These are phyloP conservation scores for Phycodurus eques DNA, from an alignment of 2,113 vertebrate genomes.

Conservation along the genomic window DNA sequence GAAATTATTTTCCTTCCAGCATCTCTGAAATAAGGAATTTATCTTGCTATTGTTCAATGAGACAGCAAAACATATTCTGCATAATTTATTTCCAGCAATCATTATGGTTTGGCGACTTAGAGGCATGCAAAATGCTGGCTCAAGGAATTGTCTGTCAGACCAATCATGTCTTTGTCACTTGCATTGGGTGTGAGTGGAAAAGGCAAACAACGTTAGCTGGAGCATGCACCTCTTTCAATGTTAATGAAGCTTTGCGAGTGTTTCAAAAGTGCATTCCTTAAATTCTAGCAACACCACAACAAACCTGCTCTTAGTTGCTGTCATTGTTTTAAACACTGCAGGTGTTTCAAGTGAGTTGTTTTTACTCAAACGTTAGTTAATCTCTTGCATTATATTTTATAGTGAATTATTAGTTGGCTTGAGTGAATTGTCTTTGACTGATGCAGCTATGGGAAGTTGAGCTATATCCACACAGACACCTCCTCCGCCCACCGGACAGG, in stretches of 20 bases:
- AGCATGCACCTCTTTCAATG: constrained; percentile 50
- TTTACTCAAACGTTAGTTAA: neutral
- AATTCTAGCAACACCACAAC: neutral
- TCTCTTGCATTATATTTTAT: neutral
- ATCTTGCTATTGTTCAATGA: constrained; percentile 39
- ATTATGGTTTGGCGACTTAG: constrained; percentile 35
- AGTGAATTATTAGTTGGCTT: neutral
- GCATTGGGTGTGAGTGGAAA: constrained; percentile 47
- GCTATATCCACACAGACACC: too few species aligned
- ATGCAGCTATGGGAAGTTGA: too few species aligned
- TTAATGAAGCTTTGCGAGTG: constrained; percentile 43
- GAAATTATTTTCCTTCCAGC: constrained; percentile 35
- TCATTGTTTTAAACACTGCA: neutral
- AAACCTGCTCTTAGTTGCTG: neutral
- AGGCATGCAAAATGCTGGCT: constrained; percentile 27
- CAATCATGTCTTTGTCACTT: constrained; percentile 57
- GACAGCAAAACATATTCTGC: constrained; percentile 34
- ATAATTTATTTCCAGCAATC: constrained; percentile 51
- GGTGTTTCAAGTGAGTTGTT: neutral
- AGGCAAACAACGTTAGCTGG: constrained; percentile 61
- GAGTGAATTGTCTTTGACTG: neutral
- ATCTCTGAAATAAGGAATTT: constrained; percentile 45
- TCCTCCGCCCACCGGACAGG: too few species aligned
- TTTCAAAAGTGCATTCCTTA: constrained; percentile 42
- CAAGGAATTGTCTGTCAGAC: constrained; percentile 46